Evolutionary conservation across 2,113 vertebrate genomes (phyloP), one percentile per base, ranked within the genome.

Genomic region (Bostrychus sinensis): DNA sequence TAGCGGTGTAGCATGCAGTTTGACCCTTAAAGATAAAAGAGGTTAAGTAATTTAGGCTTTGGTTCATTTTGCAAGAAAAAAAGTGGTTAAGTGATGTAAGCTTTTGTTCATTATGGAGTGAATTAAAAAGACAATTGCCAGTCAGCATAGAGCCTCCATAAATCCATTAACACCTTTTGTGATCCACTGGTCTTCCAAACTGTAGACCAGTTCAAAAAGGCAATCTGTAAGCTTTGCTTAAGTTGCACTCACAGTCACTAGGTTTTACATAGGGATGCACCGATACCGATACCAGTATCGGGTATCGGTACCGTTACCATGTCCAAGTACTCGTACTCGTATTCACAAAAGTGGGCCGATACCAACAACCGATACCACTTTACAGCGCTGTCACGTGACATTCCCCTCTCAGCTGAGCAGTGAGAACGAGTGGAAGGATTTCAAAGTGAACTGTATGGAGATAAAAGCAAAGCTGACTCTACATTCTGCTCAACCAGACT

Each of bases 131-230:
- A 86, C 95, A 95, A 96, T 94, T 93, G 93, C 86, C 92, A 93
- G 94, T 95, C 94, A 95, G 95, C 93, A 92, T 92, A 94, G 91
- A 84, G 90, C 92, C 91, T 89, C 90, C 92, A 93, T 95, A 95
- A 94, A 96, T 92, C 94, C 91, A 94, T 98, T 98, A 97, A 94
- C 95, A 95, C 94, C 94, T 96, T 96, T 96, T 95, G 95, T 97
- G 95, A 92, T 93, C 84, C 91, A 91, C 89, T 77, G 87, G 89
- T 87, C 91, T 84, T 93, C 89, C 77, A 84, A 93, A 94, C 88
- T 91, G 92, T 94, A 88, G 90, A 90, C 92, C 93, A 93, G 92
- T 91, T 94, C 91, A 93, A 93, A 93, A 90, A 94, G 92, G 86
- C 91, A 91, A 91, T 94, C 93, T 93, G 93, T 92, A 91, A 89